A percentile compares a stretch with the other conserved stretches of the same genome.
phyloP scores from a whole-genome alignment of 2,797 vertebrate species.

The Simalia tracyae region DNA sequence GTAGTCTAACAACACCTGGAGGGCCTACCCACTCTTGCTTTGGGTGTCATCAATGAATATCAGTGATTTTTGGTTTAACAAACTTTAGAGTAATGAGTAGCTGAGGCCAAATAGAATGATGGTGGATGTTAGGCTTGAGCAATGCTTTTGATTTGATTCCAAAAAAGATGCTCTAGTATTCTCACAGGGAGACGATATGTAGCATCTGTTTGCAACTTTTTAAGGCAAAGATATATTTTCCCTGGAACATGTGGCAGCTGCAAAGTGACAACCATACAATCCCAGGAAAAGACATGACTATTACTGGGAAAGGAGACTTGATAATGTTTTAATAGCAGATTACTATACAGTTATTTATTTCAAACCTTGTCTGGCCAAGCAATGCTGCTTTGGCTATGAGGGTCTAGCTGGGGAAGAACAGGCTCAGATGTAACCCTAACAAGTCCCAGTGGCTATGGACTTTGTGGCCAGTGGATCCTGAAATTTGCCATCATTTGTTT shows the following conservation, averaged over 20 bases:
- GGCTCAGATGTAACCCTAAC: neutral
- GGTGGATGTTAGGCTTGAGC: neutral
- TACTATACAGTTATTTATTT: neutral
- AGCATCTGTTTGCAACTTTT: neutral
- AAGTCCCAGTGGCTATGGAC: neutral
- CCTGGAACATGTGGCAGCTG: neutral
- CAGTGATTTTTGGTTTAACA: neutral
- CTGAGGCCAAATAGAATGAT: neutral
- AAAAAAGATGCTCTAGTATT: neutral
- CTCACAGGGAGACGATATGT: neutral
- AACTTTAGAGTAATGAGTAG: neutral
- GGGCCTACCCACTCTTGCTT: too few relatives aligned
- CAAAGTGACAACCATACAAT: neutral
- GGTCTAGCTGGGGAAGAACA: neutral
- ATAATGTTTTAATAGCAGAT: neutral
- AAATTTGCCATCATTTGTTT: neutral
- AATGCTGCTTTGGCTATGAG: neutral
- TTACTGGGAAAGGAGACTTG: neutral
- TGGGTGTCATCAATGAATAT: neutral
- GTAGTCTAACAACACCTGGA: neutral
- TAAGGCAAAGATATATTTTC: neutral
- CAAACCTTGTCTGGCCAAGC: neutral
- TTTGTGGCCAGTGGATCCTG: neutral
- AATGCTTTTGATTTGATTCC: neutral
- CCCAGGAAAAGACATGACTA: neutral